Conservation (phyloP, 2,113 vertebrate genomes). For the Agapornis roseicollis region DNA sequence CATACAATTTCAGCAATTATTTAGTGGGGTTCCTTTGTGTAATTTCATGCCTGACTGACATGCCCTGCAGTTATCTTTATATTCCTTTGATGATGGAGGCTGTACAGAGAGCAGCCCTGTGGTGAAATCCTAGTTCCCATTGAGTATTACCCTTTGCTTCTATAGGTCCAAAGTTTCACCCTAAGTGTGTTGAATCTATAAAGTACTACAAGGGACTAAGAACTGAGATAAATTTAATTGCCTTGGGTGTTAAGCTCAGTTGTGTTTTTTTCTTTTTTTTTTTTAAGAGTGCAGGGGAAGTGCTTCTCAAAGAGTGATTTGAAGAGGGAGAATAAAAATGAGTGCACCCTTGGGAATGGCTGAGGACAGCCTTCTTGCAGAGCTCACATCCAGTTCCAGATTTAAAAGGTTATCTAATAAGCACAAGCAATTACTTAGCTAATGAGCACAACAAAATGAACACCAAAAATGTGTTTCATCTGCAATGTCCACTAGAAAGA, state of each 20-base stretch:
- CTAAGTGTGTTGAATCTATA: background rate
- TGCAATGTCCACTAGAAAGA: background rate
- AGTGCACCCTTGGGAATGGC: background rate
- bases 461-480: constrained; percentile 8
- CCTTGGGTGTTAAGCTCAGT: constrained; percentile 11
- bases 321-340: constrained; percentile 21
- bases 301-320: background rate
- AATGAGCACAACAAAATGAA: constrained; percentile 31
- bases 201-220: background rate
- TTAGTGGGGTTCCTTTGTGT: constrained; percentile 4
- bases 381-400: background rate
- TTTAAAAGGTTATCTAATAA: constrained; percentile 38
- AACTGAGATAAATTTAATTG: constrained; percentile 33
- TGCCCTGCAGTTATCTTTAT: constrained; percentile 9
- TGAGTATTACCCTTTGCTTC: background rate
- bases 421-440: constrained; percentile 34
- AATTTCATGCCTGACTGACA: constrained; percentile 45
- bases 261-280: constrained; percentile 50
- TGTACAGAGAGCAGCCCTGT: background rate
- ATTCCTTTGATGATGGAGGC: constrained; percentile 28
- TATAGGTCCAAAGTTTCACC: background rate
- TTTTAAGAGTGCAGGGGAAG: background rate
- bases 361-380: background rate
- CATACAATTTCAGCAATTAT: constrained; percentile 15
- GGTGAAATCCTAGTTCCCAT: background rate